Evolutionary conservation across 2,888 invertebrate species (phyloP), one percentile per base, ranked within the genome.

Genomic region (Strigamia maritima): DNA sequence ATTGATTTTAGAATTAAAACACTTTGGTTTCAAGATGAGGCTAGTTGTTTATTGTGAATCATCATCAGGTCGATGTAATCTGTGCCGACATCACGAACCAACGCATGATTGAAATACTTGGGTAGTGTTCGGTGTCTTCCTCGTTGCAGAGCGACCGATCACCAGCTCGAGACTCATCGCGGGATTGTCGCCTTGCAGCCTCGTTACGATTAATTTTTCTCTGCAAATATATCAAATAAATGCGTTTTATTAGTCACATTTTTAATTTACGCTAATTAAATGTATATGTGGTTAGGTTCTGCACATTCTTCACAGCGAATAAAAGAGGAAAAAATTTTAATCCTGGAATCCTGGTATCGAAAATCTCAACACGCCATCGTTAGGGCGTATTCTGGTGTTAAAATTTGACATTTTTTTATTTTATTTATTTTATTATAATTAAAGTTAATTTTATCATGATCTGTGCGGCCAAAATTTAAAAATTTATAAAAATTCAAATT

Each of bases 81-180:
- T 86, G 79, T 88, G 87, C 49, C 87, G 86, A 65, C 88, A 84
- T 91, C 91, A 83, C 92, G 89, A 80, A 94, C 92, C 82, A 94
- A 88, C 79, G 94, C 95, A 87, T 95, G 95, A 3, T 87, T 92
- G 93, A 85, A 95, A 92, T 81, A 84, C 84, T 83, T 88, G 88
- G 65, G 86, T 84, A 60, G 85, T 86, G 79, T 85, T 85, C 81
- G 90, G 91, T 49, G 86, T 81, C 65, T 83, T 82, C 1, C 87
- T 87, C 76, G 91, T 89, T 83, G 90, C 90, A 83, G 92, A 93
- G 81, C 90, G 89, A 82, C 94, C 94, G 78, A 92, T 93, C 81
- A 89, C 88, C 77, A 93, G 94, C 84, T 92, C 91, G 81, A 92
- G 90, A 90, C 92, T 91, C 86, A 93, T 92, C 83, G 90, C 90